Base-by-base conservation (phyloP, 2,797 vertebrate genomes). In the Aplochiton taeniatus region DNA sequence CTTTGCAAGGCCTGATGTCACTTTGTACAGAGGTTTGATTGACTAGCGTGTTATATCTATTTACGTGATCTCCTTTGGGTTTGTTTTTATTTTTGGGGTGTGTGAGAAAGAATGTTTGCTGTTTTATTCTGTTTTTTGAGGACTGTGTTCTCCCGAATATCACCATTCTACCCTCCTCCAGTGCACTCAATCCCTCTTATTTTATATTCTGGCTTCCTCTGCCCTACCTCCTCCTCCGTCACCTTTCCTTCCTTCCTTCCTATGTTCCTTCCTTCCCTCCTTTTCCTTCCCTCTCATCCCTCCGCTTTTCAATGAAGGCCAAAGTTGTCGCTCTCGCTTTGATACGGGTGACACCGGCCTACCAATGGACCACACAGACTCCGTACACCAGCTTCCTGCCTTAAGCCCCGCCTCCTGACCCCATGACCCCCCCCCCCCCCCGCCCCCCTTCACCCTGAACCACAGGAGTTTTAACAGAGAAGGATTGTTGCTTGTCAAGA, bases 1-100 rank as follows among this genome's bases (percentile, higher is more conserved):
- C 89, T 92, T 92, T 92, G 88, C 86, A 86, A 88, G 84, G 82
- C 86, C 86, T 89, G 89, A 91, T 92, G 91, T 92, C 89, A 91
- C 88, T 91, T 92, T 92, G 85, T 90, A 87, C 86, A 84, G 65
- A 68, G 67, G 78, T 85, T 87, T 85, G 83, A 86, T 86, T 87
- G 85, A 86, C 62, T 57, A 43, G 45, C 81, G 85, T 83, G 76
- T 88, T 84, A 75, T 83, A 85, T 49, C 76, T 48, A 50, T 83
- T 83, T 50, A 78, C 47, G 58, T 80, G 78, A 48, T 63, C 73
- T 75, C 75, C 55, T 64, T 75, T 70, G 75, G 65, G 65, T 77
- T 68, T 69, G 74, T 86, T 85, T 73, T 82, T 72, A 72, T 70
- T 86, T 88, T 86, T 88, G 76, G 81, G 84, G 83, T 82, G 70